Conservation (phyloP, 2,888 invertebrate genomes). For the Platerodrilus igneus region DNA sequence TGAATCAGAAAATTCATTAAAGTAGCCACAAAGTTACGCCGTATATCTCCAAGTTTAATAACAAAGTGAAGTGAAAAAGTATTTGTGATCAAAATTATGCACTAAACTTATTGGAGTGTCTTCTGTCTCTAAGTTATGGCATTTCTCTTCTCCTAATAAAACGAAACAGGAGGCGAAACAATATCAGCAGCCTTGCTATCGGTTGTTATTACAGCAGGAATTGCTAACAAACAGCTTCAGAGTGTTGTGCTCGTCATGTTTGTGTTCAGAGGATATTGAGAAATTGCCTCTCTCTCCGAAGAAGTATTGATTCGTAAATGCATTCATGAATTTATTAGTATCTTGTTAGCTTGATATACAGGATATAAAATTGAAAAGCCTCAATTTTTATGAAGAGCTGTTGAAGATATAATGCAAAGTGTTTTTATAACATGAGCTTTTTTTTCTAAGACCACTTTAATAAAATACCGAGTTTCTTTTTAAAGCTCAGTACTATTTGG, state of each 20-base stretch:
- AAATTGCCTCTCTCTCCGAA: conserved; percentile 14
- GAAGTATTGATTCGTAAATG: conserved; percentile 9
- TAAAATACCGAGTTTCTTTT: too few species aligned
- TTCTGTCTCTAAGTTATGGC: conserved; percentile 33
- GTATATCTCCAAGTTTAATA: conserved; percentile 35
- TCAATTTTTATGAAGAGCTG: too few species aligned
- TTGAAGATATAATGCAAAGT: too few species aligned
- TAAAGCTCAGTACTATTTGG: too few species aligned
- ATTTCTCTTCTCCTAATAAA: conserved; percentile 29
- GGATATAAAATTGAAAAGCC: too few species aligned
- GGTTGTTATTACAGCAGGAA: conserved; percentile 30
- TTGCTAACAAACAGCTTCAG: conserved; percentile 26
- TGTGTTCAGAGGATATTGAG: conserved; percentile 16
- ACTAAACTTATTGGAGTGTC: conserved; percentile 35
- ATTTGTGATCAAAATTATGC: conserved; percentile 34
- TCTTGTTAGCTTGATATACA: too few species aligned
- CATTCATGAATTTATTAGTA: conserved; percentile 8
- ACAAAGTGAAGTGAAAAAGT: conserved; percentile 34
- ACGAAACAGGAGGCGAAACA: conserved; percentile 22
- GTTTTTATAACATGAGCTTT: too few species aligned
- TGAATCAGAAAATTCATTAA: conserved; percentile 28
- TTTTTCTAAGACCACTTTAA: too few species aligned
- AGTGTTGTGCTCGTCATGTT: conserved; percentile 13
- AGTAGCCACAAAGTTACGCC: conserved; percentile 30
- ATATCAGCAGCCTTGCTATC: conserved; percentile 29